These are phyloP conservation scores for Caenorhabditis panamensis DNA, from an alignment of 2,888 invertebrate genomes.

Conservation along the genomic window DNA sequence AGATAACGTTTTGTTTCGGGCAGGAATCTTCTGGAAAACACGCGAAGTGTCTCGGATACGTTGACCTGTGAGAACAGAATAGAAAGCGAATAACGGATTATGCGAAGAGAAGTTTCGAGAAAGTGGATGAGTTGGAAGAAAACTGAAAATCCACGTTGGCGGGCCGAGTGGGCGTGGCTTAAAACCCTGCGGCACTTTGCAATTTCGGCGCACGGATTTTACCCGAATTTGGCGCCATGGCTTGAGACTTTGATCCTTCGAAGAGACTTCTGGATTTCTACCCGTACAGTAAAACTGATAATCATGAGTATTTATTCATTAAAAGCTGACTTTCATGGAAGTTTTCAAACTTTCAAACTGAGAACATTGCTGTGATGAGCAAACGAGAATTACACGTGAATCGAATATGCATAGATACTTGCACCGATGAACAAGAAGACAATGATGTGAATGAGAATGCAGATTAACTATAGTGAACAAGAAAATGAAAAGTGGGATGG, in stretches of 20 bases:
- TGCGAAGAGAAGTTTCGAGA: not conserved
- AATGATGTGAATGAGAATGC: slow-evolving; percentile 8
- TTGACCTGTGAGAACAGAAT: not conserved
- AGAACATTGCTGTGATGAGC: too few relatives aligned
- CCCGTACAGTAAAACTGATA: too few relatives aligned
- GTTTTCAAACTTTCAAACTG: too few relatives aligned
- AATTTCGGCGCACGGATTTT: not conserved
- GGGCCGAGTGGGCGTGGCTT: slow-evolving; percentile 1
- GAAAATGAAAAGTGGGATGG: not conserved
- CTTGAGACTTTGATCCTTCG: too few relatives aligned
- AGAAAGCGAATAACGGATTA: too few relatives aligned
- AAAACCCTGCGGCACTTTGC: slow-evolving; percentile 1
- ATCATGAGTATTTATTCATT: too few relatives aligned
- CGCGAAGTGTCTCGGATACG: not conserved
- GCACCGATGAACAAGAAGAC: not conserved
- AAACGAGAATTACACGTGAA: slow-evolving; percentile 21
- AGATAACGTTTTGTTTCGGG: not conserved
- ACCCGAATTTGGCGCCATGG: not conserved
- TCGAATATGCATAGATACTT: not conserved
- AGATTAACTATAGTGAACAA: slow-evolving; percentile 1
- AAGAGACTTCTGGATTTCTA: too few relatives aligned
- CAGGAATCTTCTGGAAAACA: not conserved
- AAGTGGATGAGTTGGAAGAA: not conserved
- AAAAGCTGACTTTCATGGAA: too few relatives aligned
- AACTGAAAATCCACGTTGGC: not conserved